Evolutionary conservation across 2,888 invertebrate genomes (phyloP).

Genomic region (Trachelus tabidus): DNA sequence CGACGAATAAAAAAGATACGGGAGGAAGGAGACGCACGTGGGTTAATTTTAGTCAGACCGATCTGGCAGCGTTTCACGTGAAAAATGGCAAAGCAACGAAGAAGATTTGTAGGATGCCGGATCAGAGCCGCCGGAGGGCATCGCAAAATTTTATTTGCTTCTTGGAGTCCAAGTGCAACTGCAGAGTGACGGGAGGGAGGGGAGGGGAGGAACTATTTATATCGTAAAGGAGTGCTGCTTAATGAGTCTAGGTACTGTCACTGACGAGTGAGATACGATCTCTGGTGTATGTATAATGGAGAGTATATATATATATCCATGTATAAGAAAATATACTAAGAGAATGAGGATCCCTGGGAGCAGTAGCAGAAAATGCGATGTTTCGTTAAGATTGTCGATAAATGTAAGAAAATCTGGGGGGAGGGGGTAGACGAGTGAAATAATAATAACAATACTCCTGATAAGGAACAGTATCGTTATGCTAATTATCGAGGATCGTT

Average conservation of each 20-base stretch:
- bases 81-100: conserved; percentile 32
- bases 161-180: conserved; percentile 19
- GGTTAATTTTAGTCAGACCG: conserved; percentile 61
- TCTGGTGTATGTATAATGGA: too few relatives aligned
- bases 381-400: background rate
- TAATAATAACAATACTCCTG: background rate
- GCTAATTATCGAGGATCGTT: background rate
- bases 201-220: background rate
- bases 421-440: background rate
- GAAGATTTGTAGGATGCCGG: conserved; percentile 9
- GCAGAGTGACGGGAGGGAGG: background rate
- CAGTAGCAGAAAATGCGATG: background rate
- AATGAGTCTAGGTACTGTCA: conserved; percentile 63
- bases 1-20: background rate
- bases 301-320: background rate
- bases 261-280: conserved; percentile 56
- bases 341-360: too few relatives aligned
- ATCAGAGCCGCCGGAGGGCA: conserved; percentile 24
- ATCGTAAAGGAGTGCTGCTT: conserved; percentile 43
- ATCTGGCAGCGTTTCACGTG: conserved; percentile 64
- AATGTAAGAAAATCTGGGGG: background rate
- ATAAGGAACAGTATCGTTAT: background rate
- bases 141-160: conserved; percentile 43
- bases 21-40: background rate
- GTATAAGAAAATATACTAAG: background rate